Conservation (phyloP, 2,888 invertebrate species). For the Eudemis profundana region DNA sequence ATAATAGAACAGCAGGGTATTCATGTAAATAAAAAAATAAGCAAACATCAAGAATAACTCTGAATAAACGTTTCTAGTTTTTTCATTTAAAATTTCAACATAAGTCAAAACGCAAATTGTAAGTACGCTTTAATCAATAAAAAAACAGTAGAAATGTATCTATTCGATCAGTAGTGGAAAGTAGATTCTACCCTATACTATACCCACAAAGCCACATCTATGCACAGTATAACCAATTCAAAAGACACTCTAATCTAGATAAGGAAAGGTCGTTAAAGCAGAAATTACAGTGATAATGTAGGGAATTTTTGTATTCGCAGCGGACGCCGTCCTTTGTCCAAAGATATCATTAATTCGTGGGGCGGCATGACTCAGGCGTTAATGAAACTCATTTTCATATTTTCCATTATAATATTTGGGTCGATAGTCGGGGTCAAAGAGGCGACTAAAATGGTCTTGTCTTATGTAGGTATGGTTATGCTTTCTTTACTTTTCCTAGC, state of each 20-base stretch:
- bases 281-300: constrained; percentile 42
- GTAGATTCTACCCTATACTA: background rate
- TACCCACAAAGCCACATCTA: background rate
- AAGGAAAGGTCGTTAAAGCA: constrained; percentile 41
- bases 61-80: too few relatives aligned
- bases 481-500: constrained; percentile 43
- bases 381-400: constrained; percentile 69
- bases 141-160: too few relatives aligned
- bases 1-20: too few relatives aligned
- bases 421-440: constrained; percentile 57
- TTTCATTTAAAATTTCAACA: too few relatives aligned
- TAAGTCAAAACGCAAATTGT: too few relatives aligned
- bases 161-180: too few relatives aligned
- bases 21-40: too few relatives aligned
- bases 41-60: too few relatives aligned
- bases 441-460: constrained; percentile 50
- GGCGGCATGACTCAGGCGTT: constrained; percentile 62
- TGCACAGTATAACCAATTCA: background rate
- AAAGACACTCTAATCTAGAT: constrained; percentile 34
- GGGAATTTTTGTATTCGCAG: constrained; percentile 41
- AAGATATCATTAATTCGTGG: constrained; percentile 55
- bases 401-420: constrained; percentile 64
- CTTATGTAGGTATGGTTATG: constrained; percentile 10
- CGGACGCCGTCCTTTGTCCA: constrained; percentile 44
- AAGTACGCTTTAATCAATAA: too few relatives aligned